Percentiles rank a stretch among this genome's conserved stretches.
These are phyloP conservation scores for Catostylus mosaicus DNA, from an alignment of 30 jellyfish, hydroid and myxozoan species.

Conservation along the genomic window DNA sequence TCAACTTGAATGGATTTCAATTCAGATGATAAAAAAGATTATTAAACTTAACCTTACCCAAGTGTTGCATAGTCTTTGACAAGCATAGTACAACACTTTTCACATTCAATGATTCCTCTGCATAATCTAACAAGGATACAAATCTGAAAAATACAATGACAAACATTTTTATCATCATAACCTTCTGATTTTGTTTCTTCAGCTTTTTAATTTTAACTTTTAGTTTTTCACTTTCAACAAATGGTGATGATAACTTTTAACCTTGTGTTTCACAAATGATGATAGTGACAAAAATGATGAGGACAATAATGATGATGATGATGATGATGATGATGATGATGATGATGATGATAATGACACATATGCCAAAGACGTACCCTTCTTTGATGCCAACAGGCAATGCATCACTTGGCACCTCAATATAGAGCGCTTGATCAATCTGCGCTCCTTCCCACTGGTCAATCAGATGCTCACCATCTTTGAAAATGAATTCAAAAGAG, in stretches of 20 bases:
- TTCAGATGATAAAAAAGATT: no score
- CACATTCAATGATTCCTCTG: conserved; percentile 48
- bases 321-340: no score
- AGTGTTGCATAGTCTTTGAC: conserved; percentile 21
- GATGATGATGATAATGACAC: no score
- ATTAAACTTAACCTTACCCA: not conserved
- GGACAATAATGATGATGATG: no score
- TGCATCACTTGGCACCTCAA: conserved; percentile 31
- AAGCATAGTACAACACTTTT: conserved; percentile 15
- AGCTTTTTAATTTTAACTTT: no score
- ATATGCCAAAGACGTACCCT: conserved; percentile 58
- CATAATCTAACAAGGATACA: conserved; percentile 63
- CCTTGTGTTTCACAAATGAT: no score
- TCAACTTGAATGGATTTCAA: no score
- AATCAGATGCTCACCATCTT: conserved; percentile 41
- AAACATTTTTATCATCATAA: no score
- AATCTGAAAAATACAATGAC: conserved; percentile 9
- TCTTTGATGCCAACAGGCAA: conserved; percentile 45
- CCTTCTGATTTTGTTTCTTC: no score
- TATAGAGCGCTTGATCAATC: conserved; percentile 1
- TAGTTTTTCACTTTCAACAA: not conserved
- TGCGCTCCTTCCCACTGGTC: conserved; percentile 62
- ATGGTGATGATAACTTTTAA: not conserved
- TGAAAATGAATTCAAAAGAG: conserved; percentile 27
- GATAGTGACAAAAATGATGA: no score